Evolutionary conservation across 2,888 invertebrate species (phyloP).

Genomic region (Schizotus pectinicornis): DNA sequence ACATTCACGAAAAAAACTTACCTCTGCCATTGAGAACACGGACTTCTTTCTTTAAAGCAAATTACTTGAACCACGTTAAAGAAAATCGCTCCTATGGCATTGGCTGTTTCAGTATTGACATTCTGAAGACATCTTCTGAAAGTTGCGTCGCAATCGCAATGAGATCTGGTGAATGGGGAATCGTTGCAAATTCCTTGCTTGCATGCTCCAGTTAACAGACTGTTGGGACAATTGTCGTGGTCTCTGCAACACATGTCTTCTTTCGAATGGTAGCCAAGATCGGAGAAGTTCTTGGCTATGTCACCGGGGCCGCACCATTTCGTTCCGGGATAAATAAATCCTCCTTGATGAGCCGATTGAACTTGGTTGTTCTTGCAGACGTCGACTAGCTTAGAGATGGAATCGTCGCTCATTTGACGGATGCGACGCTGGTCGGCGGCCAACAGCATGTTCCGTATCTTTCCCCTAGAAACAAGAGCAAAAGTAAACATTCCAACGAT

Average conservation of each 20-base stretch:
- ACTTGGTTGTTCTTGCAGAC: constrained; percentile 59
- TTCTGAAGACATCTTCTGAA: constrained; percentile 73
- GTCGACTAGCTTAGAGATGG: constrained; percentile 64
- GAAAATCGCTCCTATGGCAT: constrained; percentile 74
- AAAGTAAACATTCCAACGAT: too few species aligned
- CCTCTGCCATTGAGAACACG: constrained; percentile 70
- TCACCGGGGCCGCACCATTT: constrained; percentile 81
- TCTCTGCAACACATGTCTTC: constrained; percentile 77
- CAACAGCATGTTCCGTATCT: constrained; percentile 66
- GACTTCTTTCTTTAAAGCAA: constrained; percentile 72
- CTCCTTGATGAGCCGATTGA: constrained; percentile 51
- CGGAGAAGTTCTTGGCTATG: constrained; percentile 66
- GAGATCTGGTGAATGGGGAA: constrained; percentile 72
- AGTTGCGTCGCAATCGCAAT: constrained; percentile 76
- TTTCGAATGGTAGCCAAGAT: constrained; percentile 67
- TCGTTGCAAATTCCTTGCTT: constrained; percentile 72
- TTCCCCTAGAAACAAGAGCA: constrained; percentile 56
- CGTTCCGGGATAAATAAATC: constrained; percentile 72
- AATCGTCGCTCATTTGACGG: constrained; percentile 67
- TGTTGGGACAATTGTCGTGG: constrained; percentile 73
- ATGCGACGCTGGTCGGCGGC: constrained; percentile 64
- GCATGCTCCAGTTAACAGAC: constrained; percentile 66
- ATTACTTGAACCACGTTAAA: constrained; percentile 77
- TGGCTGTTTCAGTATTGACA: constrained; percentile 72
- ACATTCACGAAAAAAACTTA: constrained; percentile 42